Conservation (phyloP, 2,113 vertebrate species). For the Tauraco erythrolophus region DNA sequence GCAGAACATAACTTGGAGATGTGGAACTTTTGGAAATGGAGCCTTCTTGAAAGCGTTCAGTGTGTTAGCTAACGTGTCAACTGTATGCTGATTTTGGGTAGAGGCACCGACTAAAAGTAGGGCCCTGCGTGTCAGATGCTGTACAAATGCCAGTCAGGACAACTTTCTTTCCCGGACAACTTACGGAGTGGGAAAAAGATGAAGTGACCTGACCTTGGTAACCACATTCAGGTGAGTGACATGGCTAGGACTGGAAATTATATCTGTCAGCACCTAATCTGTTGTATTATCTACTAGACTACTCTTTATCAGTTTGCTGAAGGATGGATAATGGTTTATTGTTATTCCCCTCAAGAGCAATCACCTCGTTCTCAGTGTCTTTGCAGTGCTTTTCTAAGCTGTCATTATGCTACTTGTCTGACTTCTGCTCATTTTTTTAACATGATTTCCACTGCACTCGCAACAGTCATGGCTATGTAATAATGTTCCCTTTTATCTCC, state of each 20-base stretch:
- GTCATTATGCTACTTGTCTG: background rate
- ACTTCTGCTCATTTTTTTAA: accelerated
- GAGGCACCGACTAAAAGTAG: background rate
- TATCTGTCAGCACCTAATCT: background rate
- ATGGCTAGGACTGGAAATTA: background rate
- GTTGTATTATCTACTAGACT: background rate
- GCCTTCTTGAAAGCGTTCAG: background rate
- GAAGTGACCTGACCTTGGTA: background rate
- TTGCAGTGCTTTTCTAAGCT: background rate
- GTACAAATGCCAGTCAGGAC: background rate
- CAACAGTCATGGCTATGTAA: background rate
- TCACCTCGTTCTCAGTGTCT: background rate
- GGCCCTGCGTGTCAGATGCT: background rate
- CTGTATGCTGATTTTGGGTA: background rate
- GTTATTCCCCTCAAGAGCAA: background rate
- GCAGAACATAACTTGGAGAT: background rate
- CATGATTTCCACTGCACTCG: background rate
- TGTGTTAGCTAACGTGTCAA: background rate
- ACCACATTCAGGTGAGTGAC: background rate
- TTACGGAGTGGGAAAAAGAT: background rate
- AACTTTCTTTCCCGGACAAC: background rate
- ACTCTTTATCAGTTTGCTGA: background rate
- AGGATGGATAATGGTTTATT: background rate
- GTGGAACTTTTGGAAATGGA: background rate
- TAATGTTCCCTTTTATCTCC: background rate